Base-by-base conservation (phyloP, 2,113 vertebrate genomes). In the Heptranchias perlo region DNA sequence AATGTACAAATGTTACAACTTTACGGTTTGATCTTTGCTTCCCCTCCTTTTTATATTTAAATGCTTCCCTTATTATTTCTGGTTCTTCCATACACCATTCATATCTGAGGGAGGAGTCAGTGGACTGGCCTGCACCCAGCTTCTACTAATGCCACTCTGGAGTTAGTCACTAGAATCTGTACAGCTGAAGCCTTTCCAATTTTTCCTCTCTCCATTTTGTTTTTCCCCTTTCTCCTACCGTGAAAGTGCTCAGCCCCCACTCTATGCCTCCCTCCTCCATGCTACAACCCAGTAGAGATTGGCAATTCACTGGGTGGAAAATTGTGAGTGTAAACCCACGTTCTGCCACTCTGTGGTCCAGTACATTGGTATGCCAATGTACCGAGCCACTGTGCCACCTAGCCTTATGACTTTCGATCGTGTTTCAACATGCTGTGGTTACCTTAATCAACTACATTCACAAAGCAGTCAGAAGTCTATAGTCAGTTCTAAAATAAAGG, bases 381-480 rank as follows among this genome's bases (percentile, higher is more conserved):
- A 6, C 44, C 67, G 21, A 35, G 94, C 64, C 39, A 95, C 39
- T 95, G 62, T 49, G 39, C 62, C 64, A 69, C 64, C 62, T 31
- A 69, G 62, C 64, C 61, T 95, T 95, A 16, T 18, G 39, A 95
- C 23, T 35, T 73, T 28, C 13, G 21, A 95, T 67, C 69, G 44
- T 65, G 23, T 31, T 95, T 44, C 25, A 69, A 52, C 18, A 65
- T 95, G 94, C 64, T 69, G 25, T 52, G 44, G 23, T 69, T 69
- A 69, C 64, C 64, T 95, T 49, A 16, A 95, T 69, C 62, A 16
- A 49, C 64, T 52, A 49, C 13, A 31, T 69, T 95, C 64, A 35
- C 44, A 62, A 39, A 69, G 31, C 94, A 95, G 65, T 93, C 89
- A 93, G 84, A 87, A 93, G 89, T 93, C 18, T 62, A 62, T 10